These are phyloP conservation scores for Auanema freiburgensis DNA, from an alignment of 2,888 invertebrate genomes.

Conservation along the genomic window DNA sequence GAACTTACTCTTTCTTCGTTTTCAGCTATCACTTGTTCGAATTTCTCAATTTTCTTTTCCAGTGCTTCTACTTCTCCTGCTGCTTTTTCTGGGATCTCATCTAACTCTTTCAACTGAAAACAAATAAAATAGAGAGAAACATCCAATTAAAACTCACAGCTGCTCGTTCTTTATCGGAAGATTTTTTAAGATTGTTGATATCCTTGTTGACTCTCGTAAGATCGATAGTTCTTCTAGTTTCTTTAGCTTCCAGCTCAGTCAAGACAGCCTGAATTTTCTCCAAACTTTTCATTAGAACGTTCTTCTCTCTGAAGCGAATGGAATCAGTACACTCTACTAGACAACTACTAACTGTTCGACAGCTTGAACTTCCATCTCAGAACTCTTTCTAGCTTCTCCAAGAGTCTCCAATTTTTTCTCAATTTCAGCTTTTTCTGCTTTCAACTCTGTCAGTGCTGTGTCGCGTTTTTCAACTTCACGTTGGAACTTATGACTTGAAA, in stretches of 20 bases:
- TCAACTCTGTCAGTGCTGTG: neutral
- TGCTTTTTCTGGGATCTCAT: constrained; percentile 40
- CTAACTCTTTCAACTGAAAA: constrained; percentile 29
- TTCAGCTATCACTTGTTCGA: constrained; percentile 66
- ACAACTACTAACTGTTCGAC: constrained; percentile 16
- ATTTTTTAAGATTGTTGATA: constrained; percentile 1
- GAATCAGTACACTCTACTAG: too few species aligned
- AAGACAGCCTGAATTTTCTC: constrained; percentile 33
- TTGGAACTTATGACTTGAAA: too few species aligned
- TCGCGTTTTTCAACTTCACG: neutral
- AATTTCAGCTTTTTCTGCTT: neutral
- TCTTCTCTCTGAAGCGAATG: constrained; percentile 15
- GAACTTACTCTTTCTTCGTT: constrained; percentile 4
- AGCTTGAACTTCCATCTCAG: constrained; percentile 13
- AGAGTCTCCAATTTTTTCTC: neutral
- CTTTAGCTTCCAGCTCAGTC: constrained; percentile 13
- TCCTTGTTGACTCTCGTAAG: constrained; percentile 49
- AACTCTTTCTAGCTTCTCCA: neutral
- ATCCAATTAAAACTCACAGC: too few species aligned
- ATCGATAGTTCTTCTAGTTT: constrained; percentile 24
- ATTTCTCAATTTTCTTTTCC: constrained; percentile 65
- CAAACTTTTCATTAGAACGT: constrained; percentile 24
- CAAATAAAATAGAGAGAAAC: neutral
- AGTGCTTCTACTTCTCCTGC: constrained; percentile 31
- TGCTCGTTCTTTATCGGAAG: neutral